A percentile compares a stretch with the other conserved stretches of the same genome.
Evolutionary conservation across 37 sponge, comb jelly and placozoan genomes (phyloP).

Genomic region (Cladorhizidae sp.): DNA sequence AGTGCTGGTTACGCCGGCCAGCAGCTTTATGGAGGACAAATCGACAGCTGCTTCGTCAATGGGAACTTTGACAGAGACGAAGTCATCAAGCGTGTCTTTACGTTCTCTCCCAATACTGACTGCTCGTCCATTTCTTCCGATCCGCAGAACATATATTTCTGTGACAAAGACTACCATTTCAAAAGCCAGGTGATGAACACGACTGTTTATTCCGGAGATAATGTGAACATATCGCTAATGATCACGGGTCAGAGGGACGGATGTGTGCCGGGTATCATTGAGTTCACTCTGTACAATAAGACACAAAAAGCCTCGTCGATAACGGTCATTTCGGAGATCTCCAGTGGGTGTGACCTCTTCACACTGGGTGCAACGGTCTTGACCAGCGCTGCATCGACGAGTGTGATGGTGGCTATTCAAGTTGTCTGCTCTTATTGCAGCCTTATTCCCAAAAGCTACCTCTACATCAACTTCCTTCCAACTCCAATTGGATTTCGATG

Average conservation of each 20-base stretch:
- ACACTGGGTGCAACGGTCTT: neutral
- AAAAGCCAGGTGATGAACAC: neutral
- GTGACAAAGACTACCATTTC: slow-evolving; percentile 1
- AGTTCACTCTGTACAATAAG: neutral
- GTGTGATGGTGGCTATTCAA: neutral
- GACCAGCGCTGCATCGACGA: neutral
- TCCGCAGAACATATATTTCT: slow-evolving; percentile 12
- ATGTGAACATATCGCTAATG: neutral
- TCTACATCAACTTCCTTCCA: neutral
- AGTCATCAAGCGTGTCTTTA: neutral
- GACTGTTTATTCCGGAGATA: neutral
- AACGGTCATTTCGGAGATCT: neutral
- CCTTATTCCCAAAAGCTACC: neutral
- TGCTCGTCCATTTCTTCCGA: slow-evolving; percentile 6
- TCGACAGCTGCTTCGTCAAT: slow-evolving; percentile 14
- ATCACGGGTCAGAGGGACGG: slow-evolving; percentile 12
- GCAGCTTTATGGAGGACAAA: slow-evolving; percentile 15
- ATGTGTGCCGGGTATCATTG: slow-evolving; percentile 11
- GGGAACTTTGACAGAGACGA: neutral
- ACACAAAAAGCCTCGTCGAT: neutral
- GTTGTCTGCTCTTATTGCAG: neutral
- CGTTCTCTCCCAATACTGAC: neutral
- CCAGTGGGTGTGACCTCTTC: neutral
- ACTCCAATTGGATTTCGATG: slow-evolving; percentile 10
- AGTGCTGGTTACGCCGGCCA: slow-evolving; percentile 12